A percentile compares a stretch with the other conserved stretches of the same genome.
Evolutionary conservation across 2,797 vertebrate species (phyloP).

Genomic region (Parotocinclus haroldoi): DNA sequence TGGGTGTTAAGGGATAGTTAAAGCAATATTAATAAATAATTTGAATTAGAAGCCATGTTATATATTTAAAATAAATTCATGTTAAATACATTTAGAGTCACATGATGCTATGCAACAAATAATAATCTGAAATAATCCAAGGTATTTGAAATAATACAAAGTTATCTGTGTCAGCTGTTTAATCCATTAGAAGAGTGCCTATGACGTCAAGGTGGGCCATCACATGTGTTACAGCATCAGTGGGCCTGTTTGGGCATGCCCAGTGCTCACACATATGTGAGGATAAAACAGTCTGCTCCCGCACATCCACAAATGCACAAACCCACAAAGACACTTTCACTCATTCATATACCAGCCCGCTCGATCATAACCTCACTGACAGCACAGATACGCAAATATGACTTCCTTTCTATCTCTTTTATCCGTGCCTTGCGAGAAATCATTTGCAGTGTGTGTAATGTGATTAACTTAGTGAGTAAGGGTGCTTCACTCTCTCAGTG

Average conservation of each 20-base stretch:
- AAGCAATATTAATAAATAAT: too few relatives aligned
- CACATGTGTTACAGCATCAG: background rate
- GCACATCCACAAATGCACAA: constrained; percentile 34
- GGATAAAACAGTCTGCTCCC: background rate
- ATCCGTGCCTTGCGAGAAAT: constrained; percentile 1
- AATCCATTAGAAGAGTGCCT: background rate
- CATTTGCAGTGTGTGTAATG: constrained; percentile 17
- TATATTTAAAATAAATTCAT: too few relatives aligned
- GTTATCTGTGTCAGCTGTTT: background rate
- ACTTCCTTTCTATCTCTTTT: constrained; percentile 11
- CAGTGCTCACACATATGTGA: constrained; percentile 2
- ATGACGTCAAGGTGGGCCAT: background rate
- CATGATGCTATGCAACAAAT: too few relatives aligned
- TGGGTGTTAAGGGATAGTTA: too few relatives aligned
- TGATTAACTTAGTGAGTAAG: constrained; percentile 42
- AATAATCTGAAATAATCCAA: too few relatives aligned
- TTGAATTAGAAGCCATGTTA: too few relatives aligned
- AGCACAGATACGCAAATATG: background rate
- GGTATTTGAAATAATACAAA: background rate
- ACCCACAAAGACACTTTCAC: background rate
- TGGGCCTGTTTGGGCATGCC: constrained; percentile 19
- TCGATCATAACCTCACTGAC: background rate
- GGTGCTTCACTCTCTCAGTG: constrained; percentile 46
- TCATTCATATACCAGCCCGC: too few relatives aligned
- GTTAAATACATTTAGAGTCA: too few relatives aligned